phyloP scores from a whole-genome alignment of 2,888 invertebrate genomes.

The Empis stercorea region DNA sequence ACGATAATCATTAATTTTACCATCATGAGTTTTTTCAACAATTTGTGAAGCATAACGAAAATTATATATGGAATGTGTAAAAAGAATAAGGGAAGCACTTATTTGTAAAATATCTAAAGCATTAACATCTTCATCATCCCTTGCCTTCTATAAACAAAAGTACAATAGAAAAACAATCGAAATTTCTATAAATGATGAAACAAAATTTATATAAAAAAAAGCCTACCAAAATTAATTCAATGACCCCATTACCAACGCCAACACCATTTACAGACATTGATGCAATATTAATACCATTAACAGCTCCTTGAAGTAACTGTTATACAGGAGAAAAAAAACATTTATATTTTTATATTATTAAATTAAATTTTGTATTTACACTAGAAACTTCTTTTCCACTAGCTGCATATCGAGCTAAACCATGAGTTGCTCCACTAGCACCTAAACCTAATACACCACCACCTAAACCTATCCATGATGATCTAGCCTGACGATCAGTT shows the following conservation, averaged over 20 bases:
- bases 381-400: slow-evolving; percentile 8
- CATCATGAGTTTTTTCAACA: slow-evolving; percentile 19
- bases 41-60: slow-evolving; percentile 28
- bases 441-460: slow-evolving; percentile 21
- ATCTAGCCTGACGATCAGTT: slow-evolving; percentile 22
- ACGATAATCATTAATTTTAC: slow-evolving; percentile 19
- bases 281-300: slow-evolving; percentile 28
- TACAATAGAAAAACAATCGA: too few relatives aligned
- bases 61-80: slow-evolving; percentile 30
- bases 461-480: slow-evolving; percentile 22
- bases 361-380: slow-evolving; percentile 15
- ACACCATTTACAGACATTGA: slow-evolving; percentile 26
- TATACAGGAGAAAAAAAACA: background rate
- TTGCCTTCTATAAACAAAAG: slow-evolving; percentile 18
- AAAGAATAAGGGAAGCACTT: slow-evolving; percentile 26
- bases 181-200: background rate
- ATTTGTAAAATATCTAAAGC: slow-evolving; percentile 23
- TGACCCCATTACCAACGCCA: slow-evolving; percentile 23
- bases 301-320: slow-evolving; percentile 12
- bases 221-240: slow-evolving; percentile 27
- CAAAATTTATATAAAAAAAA: background rate
- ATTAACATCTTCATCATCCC: slow-evolving; percentile 24
- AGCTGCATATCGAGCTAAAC: slow-evolving; percentile 1
- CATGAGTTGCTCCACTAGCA: slow-evolving; percentile 8
- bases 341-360: background rate